Base-by-base conservation (phyloP, 2,797 vertebrate genomes). In the Cynodonichthys magdalenae region DNA sequence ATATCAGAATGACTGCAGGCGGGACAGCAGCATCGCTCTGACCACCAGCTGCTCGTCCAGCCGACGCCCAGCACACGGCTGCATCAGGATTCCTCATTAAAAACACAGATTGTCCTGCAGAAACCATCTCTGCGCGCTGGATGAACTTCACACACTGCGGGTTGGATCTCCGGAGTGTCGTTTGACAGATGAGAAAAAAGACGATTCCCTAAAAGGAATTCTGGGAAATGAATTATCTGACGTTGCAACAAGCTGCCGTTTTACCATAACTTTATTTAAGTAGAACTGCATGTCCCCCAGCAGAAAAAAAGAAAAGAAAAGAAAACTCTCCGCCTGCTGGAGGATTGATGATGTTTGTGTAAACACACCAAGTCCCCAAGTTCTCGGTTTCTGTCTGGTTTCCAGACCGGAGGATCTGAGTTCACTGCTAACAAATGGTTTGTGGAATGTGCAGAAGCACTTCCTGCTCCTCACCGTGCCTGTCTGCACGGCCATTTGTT, bases 141-240 rank as follows among this genome's bases (percentile, higher is more conserved):
- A 85, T 50, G 53, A 55, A 59, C 80, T 83, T 86, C 79, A 85
- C 46, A 84, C 77, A 6, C 67, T 39, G 63, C 62, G 60, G 77
- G 64, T 15, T 70, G 70, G 15, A 8, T 64, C 86, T 82, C 84
- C 20, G 50, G 84, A 67, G 80, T 63, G 71, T 63, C 57, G 69
- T 87, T 77, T 64, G 63, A 83, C 24, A 24, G 24, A 83, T 82
- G 83, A 86, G 72, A 85, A 83, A 86, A 78, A 73, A 83, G 71
- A 69, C n/a, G 15, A 20, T 14, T 8, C 46, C 29, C 28, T 57
- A 39, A 53, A 36, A 57, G 63, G 44, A 34, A 71, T 56, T 61
- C 80, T 86, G 86, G 77, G 77, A 86, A 87, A 87, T 61, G 49
- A 55, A 87, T 86, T 66, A 81, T 52, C 47, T 18, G 8, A 49